A percentile compares a stretch with the other conserved stretches of the same genome.
Conservation (phyloP, 2,113 vertebrate species). For the Tautogolabrus adspersus region DNA sequence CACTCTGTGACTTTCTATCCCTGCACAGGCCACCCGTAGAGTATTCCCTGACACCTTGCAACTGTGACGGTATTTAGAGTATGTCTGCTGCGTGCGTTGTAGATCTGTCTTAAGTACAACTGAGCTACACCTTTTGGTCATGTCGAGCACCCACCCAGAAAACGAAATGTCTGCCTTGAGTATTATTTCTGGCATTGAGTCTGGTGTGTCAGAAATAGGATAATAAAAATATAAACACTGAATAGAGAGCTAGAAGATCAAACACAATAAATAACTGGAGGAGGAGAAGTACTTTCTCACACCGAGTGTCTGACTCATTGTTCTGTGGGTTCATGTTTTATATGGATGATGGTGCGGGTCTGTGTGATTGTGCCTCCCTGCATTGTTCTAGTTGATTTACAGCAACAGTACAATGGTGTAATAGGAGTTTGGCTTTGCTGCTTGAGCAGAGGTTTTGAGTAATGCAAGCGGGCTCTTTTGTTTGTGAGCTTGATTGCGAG, state of each 20-base stretch:
- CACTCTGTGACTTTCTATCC: no score
- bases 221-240: slow-evolving; percentile 60
- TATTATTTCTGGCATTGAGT: slow-evolving; percentile 33
- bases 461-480: slow-evolving; percentile 80
- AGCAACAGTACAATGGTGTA: slow-evolving; percentile 75
- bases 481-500: slow-evolving; percentile 80
- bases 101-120: not conserved
- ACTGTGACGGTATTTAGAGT: no score
- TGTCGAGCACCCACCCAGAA: slow-evolving; percentile 41
- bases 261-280: slow-evolving; percentile 72
- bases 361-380: slow-evolving; percentile 67
- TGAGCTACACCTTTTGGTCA: slow-evolving; percentile 19
- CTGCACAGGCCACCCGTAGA: no score
- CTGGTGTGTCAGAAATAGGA: slow-evolving; percentile 47
- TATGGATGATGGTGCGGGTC: slow-evolving; percentile 67
- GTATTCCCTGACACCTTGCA: no score
- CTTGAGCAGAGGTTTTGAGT: slow-evolving; percentile 76
- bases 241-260: slow-evolving; percentile 53
- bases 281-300: slow-evolving; percentile 60
- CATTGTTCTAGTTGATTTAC: slow-evolving; percentile 83
- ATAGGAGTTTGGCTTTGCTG: slow-evolving; percentile 79
- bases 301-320: slow-evolving; percentile 64
- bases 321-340: slow-evolving; percentile 73
- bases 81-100: not conserved
- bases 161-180: slow-evolving; percentile 31